Evolutionary conservation across 2,113 vertebrate species (phyloP).

Genomic region (Petroica traversi): DNA sequence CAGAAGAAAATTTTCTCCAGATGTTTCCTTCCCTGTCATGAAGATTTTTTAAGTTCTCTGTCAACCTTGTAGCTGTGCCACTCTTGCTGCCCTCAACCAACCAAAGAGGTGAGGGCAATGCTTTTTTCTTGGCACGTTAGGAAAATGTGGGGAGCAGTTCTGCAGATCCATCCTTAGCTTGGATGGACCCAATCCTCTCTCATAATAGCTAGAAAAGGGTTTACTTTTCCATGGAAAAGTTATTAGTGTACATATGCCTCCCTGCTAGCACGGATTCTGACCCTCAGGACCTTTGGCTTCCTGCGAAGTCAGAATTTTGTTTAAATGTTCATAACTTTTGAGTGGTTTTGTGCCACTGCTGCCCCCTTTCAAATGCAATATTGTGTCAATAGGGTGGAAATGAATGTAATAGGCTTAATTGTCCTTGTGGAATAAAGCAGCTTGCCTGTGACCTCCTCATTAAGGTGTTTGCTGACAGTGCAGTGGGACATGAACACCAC

Average conservation of each 20-base stretch:
- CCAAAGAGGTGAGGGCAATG: not conserved
- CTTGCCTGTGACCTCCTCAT: constrained; percentile 3
- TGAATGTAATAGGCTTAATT: constrained; percentile 22
- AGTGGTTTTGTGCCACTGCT: not conserved
- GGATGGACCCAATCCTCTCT: no score
- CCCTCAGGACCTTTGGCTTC: not conserved
- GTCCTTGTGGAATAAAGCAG: not conserved
- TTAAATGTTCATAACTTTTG: not conserved
- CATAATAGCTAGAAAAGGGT: no score
- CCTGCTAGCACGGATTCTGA: not conserved
- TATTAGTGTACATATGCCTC: not conserved
- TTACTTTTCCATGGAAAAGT: not conserved
- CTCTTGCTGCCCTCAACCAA: not conserved
- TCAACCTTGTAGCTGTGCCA: not conserved
- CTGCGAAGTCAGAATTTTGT: constrained; percentile 8
- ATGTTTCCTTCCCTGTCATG: not conserved
- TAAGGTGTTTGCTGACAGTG: constrained; percentile 52
- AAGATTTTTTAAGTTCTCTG: not conserved
- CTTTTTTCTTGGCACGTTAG: not conserved
- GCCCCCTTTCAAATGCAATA: constrained; percentile 13
- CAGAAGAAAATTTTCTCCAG: not conserved
- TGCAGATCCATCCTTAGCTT: not conserved
- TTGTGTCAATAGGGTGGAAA: not conserved
- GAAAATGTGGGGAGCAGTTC: not conserved
- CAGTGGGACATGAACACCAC: not conserved